Conservation (phyloP, 1,140 invertebrate genomes). For the Epicauta chinensis region DNA sequence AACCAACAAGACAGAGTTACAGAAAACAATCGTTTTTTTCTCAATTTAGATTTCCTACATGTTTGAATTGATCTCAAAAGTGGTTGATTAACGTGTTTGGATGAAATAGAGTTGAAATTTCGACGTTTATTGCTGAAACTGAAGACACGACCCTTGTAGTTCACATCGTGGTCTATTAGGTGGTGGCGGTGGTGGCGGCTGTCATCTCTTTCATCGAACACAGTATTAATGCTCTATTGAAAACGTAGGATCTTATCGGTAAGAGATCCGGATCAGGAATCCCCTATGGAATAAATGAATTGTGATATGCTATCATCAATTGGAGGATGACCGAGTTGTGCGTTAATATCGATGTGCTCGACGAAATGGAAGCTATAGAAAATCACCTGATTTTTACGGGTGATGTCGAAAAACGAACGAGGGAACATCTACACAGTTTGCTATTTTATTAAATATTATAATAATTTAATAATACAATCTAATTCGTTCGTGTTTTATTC, state of each 20-base stretch:
- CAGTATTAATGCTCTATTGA: conserved; percentile 6
- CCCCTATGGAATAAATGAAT: conserved; percentile 17
- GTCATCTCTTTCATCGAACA: neutral
- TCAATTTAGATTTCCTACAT: no score
- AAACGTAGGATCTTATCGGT: conserved; percentile 9
- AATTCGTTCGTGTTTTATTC: no score
- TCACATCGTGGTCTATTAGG: no score
- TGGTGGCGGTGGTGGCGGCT: conserved; percentile 7
- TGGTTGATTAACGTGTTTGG: no score
- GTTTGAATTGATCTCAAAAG: no score
- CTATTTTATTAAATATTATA: no score
- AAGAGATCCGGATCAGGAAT: conserved; percentile 15
- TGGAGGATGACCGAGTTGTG: conserved; percentile 9
- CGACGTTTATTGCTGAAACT: conserved; percentile 9
- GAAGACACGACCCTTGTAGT: conserved; percentile 3
- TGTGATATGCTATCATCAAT: conserved; percentile 15
- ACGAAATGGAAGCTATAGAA: conserved; percentile 11
- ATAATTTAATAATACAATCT: no score
- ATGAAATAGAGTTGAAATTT: no score
- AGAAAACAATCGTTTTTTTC: no score
- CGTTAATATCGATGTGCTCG: conserved; percentile 1
- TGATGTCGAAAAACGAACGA: no score
- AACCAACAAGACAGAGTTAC: no score
- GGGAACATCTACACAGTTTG: no score
- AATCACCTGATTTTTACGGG: neutral